A percentile compares a stretch with the other conserved stretches of the same genome.
Conservation (phyloP, 2,797 vertebrate species). For the Pseudomugil tenellus region DNA sequence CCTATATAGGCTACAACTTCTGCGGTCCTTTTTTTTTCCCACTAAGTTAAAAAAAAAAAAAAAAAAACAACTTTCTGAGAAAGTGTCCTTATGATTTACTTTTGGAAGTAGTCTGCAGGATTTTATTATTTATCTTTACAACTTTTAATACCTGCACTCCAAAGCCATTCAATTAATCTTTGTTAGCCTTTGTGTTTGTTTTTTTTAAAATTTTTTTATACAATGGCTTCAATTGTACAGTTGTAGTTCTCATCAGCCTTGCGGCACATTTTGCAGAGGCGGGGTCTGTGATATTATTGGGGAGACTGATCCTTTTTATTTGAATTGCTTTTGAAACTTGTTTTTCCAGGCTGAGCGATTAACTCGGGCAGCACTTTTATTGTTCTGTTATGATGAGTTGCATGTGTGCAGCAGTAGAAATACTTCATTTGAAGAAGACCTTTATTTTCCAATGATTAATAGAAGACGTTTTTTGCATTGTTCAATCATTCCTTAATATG, state of each 20-base stretch:
- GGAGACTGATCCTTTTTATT: slow-evolving; percentile 1
- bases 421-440: slow-evolving; percentile 1
- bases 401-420: slow-evolving; percentile 32
- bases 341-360: slow-evolving; percentile 22
- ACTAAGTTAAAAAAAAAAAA: background rate
- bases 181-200: background rate
- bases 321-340: slow-evolving; percentile 6
- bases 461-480: slow-evolving; percentile 17
- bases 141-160: background rate
- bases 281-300: background rate
- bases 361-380: slow-evolving; percentile 4
- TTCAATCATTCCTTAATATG: slow-evolving; percentile 1
- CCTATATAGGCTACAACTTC: background rate
- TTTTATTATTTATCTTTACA: background rate
- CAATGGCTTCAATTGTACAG: background rate
- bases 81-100: background rate
- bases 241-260: background rate
- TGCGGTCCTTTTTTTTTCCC: background rate
- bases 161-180: background rate
- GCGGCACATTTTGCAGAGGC: background rate
- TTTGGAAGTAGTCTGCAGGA: background rate
- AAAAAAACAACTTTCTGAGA: background rate
- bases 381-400: slow-evolving; percentile 4
- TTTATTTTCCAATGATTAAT: slow-evolving; percentile 53
- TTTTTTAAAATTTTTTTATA: background rate